Conservation (phyloP, 2,113 vertebrate genomes). For the Oxyruncus cristatus region DNA sequence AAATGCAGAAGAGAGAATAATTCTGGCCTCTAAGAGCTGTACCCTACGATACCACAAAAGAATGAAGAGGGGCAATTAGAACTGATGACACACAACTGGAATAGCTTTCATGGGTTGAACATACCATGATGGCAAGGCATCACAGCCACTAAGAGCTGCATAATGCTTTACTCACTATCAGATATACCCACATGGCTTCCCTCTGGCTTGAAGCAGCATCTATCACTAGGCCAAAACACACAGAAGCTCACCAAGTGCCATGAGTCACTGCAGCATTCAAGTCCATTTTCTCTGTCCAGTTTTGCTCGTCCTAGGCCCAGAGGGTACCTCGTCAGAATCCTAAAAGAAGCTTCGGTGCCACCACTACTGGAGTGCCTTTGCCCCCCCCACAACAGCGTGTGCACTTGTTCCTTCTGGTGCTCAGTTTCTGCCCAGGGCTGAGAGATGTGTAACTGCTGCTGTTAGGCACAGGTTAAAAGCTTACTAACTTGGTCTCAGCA, state of each 20-base stretch:
- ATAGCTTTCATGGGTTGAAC: neutral
- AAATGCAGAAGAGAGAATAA: neutral
- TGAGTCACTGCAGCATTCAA: neutral
- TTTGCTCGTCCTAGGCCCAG: neutral
- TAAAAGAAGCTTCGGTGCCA: neutral
- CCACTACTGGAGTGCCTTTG: neutral
- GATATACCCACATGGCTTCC: neutral
- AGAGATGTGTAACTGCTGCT: neutral
- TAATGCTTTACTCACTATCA: neutral
- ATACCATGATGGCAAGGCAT: neutral
- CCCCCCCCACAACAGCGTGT: too few species aligned
- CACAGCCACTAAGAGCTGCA: neutral
- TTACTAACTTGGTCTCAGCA: neutral
- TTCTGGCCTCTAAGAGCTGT: neutral
- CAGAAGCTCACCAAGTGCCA: neutral
- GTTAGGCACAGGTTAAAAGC: neutral
- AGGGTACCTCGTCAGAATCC: neutral
- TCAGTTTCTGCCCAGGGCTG: neutral
- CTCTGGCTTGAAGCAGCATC: neutral
- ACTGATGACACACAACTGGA: constrained; percentile 4
- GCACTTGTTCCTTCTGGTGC: neutral
- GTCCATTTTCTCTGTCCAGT: neutral
- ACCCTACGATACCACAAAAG: neutral
- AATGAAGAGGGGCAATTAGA: neutral
- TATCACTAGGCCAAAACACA: neutral